Base-by-base conservation (phyloP, 2,888 invertebrate species). In the Lacanobia oleracea region DNA sequence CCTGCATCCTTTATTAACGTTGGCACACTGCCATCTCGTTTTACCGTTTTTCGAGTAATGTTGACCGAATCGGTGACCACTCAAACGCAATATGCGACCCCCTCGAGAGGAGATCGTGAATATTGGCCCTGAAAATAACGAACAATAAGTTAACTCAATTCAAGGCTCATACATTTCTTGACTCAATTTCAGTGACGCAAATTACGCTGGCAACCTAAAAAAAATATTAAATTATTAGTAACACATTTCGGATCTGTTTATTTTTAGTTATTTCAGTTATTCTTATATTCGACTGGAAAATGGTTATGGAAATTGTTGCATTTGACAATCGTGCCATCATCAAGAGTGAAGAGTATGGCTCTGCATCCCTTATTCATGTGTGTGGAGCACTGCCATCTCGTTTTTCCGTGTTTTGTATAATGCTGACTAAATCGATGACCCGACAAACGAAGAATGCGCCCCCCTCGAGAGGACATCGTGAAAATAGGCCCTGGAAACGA, bases 21-120 rank as follows among this genome's bases (percentile, higher is more conserved):
- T 87, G 5, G 86, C 85, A 57, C 91, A 91, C 61, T 84, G 87
- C 91, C 91, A 91, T 16, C 88, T 76, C 0, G 75, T 82, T 71
- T 86, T 87, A 8, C 69, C 61, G 0, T 84, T 85, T 0, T 78
- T 77, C 12, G 69, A 77, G 7, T 88, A 85, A 7, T 91, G 90
- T 14, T 86, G 81, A 45, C 87, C 85, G 75, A 88, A 91, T 61
- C 88, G 87, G 75, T 86, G 88, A 0, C 91, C 89, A 9, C 37
- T 57, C 8, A n/a, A 23, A 2, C 67, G 59, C 12, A 75, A 48
- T 43, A 69, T 78, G 0, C 65, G 61, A 0, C 67, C 45, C 0
- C 82, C 82, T 54, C 69, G 27, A 1, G 51, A 2, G 0, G 77
- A 77, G 0, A 1, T 48, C n/a, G 67, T 51, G 18, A 76, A 76